phyloP scores from a whole-genome alignment of 2,797 vertebrate genomes.

The Malacoraja senta region DNA sequence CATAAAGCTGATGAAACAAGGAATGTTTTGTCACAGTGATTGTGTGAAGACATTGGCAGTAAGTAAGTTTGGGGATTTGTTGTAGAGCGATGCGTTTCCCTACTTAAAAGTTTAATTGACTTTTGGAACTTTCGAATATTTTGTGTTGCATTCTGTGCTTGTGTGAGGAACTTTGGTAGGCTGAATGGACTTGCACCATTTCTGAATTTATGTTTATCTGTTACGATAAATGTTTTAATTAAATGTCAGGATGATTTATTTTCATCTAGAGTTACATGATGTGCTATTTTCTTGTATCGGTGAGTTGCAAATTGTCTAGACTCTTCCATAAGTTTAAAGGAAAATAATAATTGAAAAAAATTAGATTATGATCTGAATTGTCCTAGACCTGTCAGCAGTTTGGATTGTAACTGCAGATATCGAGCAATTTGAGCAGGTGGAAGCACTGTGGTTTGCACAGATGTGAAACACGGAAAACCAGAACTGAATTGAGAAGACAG shows the following conservation, averaged over 20 bases:
- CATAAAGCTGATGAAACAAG: neutral
- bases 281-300: neutral
- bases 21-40: too few species aligned
- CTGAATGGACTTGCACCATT: neutral
- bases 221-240: neutral
- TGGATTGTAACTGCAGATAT: too few species aligned
- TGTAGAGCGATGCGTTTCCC: neutral
- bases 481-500: too few species aligned
- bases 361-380: neutral
- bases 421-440: too few species aligned
- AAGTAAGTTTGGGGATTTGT: neutral
- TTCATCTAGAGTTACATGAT: neutral
- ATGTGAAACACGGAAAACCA: too few species aligned
- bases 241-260: too few species aligned
- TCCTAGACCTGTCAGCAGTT: too few species aligned
- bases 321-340: neutral
- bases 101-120: neutral
- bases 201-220: neutral
- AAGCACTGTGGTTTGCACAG: too few species aligned
- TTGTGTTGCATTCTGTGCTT: neutral
- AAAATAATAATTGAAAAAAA: conserved; percentile 8
- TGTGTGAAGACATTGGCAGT: neutral
- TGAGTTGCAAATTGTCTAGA: neutral
- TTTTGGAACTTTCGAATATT: neutral
- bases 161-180: neutral